Percentiles rank a stretch among this genome's conserved stretches.
Evolutionary conservation across 2,113 vertebrate genomes (phyloP).

Genomic region (Perca fluviatilis): DNA sequence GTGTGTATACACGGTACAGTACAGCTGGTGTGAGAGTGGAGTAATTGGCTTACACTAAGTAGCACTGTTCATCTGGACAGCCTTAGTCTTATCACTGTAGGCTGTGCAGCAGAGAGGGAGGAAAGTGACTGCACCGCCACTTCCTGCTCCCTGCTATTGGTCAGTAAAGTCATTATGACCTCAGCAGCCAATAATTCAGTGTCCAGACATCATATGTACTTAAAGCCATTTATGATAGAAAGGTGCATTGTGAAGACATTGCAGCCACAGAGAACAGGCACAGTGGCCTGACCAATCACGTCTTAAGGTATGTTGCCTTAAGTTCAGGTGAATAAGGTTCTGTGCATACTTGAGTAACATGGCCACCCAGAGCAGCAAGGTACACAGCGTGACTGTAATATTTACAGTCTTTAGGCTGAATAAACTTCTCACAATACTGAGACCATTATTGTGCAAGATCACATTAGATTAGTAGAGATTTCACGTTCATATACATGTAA

Average conservation of each 20-base stretch:
- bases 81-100: constrained; percentile 25
- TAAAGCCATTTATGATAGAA: neutral
- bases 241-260: neutral
- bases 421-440: neutral
- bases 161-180: constrained; percentile 3
- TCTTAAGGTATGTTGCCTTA: neutral
- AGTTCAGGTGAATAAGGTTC: neutral
- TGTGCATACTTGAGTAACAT: neutral
- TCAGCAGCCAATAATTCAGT: neutral
- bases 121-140: neutral
- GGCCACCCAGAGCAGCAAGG: neutral
- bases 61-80: constrained; percentile 49
- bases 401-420: neutral
- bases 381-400: neutral
- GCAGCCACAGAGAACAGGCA: neutral
- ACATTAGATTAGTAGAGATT: neutral
- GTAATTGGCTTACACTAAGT: constrained; percentile 62
- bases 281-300: neutral
- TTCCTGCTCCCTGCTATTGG: constrained; percentile 3
- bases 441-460: neutral
- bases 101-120: neutral
- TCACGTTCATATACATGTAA: neutral
- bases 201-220: neutral
- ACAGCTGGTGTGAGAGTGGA: constrained; percentile 6
- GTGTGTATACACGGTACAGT: neutral